Evolutionary conservation across 2,888 invertebrate species (phyloP), one percentile per base, ranked within the genome.

Genomic region (Eilema depressum): DNA sequence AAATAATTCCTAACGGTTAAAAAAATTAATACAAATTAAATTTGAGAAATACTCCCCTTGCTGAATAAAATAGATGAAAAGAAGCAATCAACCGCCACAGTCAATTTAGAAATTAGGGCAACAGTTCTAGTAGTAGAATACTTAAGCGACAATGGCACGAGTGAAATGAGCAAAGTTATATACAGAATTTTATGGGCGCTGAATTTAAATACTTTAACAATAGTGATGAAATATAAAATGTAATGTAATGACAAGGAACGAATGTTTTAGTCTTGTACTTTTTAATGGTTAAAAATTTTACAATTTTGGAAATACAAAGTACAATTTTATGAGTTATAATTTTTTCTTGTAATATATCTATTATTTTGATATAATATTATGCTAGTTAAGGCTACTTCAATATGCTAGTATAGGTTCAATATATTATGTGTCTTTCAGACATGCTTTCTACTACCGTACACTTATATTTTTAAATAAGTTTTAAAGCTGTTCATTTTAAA

Each of bases 41-140:
- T 53, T 53, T 10, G 8, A n/a, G 8, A n/a, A 53, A 53, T 53
- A 53, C 53, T n/a, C 53, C n/a, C n/a, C 53, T 53, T 53, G n/a
- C n/a, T n/a, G 53, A 53, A 78, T 75, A 68, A 75, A 75, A 77
- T 66, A 79, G 62, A 78, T 63, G 59, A n/a, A 77, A 74, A 69
- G 63, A 74, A 68, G 65, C 67, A 74, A 75, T 75, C 71, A 53
- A 65, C 60, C 28, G 64, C 68, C 33, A 63, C 64, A 65, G 70
- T 71, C 65, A 73, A 80, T 74, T 77, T 70, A 66, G 71, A 75
- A 77, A 80, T 77, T 71, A 77, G 71, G 71, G 59, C 74, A 77
- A 70, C 33, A 63, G 30, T 66, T 69, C 61, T 72, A 33, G 64
- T 63, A n/a, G 64, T 65, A 59, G 74, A 78, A 75, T 79, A 79